Conservation (phyloP, 2,113 vertebrate species). For the Siphamia tubifer region DNA sequence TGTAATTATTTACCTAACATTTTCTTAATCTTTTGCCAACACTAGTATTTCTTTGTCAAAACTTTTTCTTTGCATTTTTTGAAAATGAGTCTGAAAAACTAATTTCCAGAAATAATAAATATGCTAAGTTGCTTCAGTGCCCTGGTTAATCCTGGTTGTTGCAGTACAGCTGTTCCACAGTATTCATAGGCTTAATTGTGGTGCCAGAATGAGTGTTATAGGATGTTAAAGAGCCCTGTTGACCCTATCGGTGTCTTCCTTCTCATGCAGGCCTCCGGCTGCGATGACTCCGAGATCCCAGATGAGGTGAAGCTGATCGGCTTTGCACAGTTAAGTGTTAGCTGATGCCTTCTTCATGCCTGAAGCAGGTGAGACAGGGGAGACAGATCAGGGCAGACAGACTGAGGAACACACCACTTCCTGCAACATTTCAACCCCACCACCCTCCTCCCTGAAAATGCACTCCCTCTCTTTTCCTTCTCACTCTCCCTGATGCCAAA, state of each 20-base stretch:
- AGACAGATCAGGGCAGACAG: conserved; percentile 80
- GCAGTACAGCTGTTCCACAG: not conserved
- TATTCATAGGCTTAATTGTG: conserved; percentile 2
- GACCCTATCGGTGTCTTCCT: conserved; percentile 2
- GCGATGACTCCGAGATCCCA: conserved; percentile 91
- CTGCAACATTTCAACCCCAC: conserved; percentile 13
- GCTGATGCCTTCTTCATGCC: conserved; percentile 83
- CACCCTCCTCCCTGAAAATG: conserved; percentile 40
- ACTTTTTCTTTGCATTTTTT: not conserved
- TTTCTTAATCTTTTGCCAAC: not conserved
- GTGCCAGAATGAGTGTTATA: not conserved
- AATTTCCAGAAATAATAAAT: not conserved
- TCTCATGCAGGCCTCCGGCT: conserved; percentile 87
- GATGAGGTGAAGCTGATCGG: conserved; percentile 99
- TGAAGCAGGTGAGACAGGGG: conserved; percentile 77
- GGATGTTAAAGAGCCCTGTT: not conserved
- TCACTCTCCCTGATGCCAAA: conserved; percentile 18
- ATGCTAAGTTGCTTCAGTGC: not conserved
- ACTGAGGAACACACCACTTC: conserved; percentile 68
- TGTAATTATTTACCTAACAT: too few species aligned
- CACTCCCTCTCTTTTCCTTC: conserved; percentile 50
- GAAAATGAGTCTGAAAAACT: not conserved
- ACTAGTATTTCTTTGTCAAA: not conserved
- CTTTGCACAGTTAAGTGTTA: conserved; percentile 96
- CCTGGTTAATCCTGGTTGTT: not conserved